A percentile compares a stretch with the other conserved stretches of the same genome.
phyloP scores from a whole-genome alignment of 2,797 vertebrate genomes.

The Hapalemur alaotrensis region DNA sequence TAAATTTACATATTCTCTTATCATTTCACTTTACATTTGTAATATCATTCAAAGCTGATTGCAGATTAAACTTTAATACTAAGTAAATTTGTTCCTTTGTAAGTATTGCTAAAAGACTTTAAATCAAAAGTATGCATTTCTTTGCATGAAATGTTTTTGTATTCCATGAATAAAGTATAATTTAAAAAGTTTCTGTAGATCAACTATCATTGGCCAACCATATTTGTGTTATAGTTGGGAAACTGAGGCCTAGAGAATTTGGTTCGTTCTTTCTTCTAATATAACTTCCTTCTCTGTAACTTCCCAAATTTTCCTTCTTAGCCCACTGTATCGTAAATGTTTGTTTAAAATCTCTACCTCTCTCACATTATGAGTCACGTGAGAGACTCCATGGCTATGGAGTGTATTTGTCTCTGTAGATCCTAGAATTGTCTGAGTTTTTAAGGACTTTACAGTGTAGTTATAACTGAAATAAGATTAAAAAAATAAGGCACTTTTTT shows the following conservation, averaged over 20 bases:
- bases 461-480: neutral
- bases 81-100: neutral
- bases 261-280: neutral
- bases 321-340: neutral
- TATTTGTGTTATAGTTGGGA: neutral
- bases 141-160: neutral
- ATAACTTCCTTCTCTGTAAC: neutral
- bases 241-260: neutral
- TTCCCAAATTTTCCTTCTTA: neutral
- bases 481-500: neutral
- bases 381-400: neutral
- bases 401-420: neutral
- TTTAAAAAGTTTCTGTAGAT: neutral
- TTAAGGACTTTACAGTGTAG: neutral
- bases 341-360: neutral
- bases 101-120: neutral
- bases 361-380: neutral
- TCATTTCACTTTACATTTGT: neutral
- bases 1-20: neutral
- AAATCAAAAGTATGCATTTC: neutral
- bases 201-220: neutral
- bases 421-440: neutral
- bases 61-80: neutral
- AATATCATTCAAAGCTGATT: neutral
- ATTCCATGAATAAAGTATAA: neutral